Evolutionary conservation across 2,113 vertebrate species (phyloP), one percentile per base, ranked within the genome.

Genomic region (Thamnaconus septentrionalis): DNA sequence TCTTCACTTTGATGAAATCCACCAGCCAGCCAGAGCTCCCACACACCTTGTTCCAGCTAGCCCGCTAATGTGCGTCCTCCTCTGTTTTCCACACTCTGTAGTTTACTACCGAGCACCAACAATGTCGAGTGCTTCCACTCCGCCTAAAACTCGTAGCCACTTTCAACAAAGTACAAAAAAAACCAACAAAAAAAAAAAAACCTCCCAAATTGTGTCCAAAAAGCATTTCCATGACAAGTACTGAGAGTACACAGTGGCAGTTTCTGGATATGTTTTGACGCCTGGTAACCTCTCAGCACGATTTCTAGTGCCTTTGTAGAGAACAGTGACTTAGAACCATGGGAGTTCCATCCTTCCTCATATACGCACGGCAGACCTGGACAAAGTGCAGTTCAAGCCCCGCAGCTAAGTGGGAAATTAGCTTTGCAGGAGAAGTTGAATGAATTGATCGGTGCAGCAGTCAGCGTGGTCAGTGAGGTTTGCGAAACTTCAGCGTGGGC

Each of bases 261-360:
- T 68, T 71, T 75, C 49, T 45, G 10, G 69, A 62, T 76, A 31
- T 31, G 18, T 31, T 31, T 31, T 56, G 48, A 65, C 57, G 64
- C 79, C 44, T 4, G 45, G 73, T 69, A 82, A 75, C 73, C 78
- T 78, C 61, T 83, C 73, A 73, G 85, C 76, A 73, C 51, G 76
- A 81, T 87, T 86, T 86, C 75, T 77, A 91, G 91, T 91, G 91
- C 90, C 91, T 91, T 91, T 70, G 79, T 83, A 79, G 81, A 84
- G 80, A 84, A 84, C 79, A 70, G 63, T 68, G 59, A 79, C 83
- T 73, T 76, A 41, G 59, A 75, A 56, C 70, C 73, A 66, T 53
- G 57, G 54, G 67, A 31, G 40, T 53, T 61, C 4, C 61, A 72
- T 67, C 54, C 64, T 60, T 60, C 52, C 52, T 66, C 69, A 78